Conservation (phyloP, 2,888 invertebrate genomes). For the Eupithecia insigniata region DNA sequence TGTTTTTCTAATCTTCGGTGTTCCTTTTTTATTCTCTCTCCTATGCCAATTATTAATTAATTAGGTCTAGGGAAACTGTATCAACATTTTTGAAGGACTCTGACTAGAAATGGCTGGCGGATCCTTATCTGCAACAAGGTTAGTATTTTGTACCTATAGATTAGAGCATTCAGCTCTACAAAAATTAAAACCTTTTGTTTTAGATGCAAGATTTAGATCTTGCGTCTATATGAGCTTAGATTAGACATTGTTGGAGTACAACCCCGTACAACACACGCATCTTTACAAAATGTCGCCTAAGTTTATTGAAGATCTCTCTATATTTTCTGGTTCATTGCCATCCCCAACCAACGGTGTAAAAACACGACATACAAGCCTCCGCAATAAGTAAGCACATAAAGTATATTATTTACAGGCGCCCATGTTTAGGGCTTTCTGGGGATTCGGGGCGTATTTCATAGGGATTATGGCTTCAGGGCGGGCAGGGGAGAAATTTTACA, state of each 20-base stretch:
- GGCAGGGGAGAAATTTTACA: neutral
- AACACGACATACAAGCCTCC: neutral
- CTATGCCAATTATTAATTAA: constrained; percentile 47
- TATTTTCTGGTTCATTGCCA: neutral
- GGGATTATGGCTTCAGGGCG: neutral
- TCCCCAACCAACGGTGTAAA: neutral
- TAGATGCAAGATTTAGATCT: neutral
- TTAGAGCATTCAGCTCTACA: too few species aligned
- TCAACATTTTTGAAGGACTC: constrained; percentile 74
- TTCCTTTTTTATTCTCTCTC: constrained; percentile 46
- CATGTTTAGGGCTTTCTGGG: constrained; percentile 1
- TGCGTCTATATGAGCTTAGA: neutral
- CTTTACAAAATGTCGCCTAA: neutral
- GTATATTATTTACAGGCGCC: constrained; percentile 16
- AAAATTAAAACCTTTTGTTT: too few species aligned
- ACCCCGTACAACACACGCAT: neutral
- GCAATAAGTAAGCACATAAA: constrained; percentile 17
- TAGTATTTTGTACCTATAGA: neutral
- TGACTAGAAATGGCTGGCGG: constrained; percentile 63
- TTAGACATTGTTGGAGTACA: neutral
- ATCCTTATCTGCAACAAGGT: constrained; percentile 62
- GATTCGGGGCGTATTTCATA: constrained; percentile 14
- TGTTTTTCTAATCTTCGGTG: constrained; percentile 46
- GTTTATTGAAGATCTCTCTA: neutral
- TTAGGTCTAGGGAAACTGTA: constrained; percentile 63